Evolutionary conservation across 1,140 invertebrate species (phyloP).

Genomic region (Heliconius hermathena): DNA sequence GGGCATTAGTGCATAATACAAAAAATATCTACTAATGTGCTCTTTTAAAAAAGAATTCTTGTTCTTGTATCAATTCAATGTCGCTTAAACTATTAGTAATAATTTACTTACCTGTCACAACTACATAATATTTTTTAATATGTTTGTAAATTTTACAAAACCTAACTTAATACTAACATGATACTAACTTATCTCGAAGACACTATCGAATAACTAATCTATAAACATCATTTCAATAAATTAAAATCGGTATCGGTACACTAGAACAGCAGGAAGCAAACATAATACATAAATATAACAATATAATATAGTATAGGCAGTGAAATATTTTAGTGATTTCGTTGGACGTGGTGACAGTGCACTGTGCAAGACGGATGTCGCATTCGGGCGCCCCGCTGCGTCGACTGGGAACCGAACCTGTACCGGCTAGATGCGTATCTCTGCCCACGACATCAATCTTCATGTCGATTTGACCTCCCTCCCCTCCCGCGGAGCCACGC

Average conservation of each 20-base stretch:
- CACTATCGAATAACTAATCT: not conserved
- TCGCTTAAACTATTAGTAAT: too few species aligned
- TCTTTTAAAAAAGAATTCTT: too few species aligned
- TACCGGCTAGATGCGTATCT: constrained; percentile 57
- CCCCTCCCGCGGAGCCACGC: constrained; percentile 15
- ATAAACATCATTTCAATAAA: constrained; percentile 5
- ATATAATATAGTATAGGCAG: not conserved
- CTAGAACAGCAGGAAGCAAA: constrained; percentile 25
- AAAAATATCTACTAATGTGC: too few species aligned
- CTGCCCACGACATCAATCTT: constrained; percentile 62
- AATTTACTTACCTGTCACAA: too few species aligned
- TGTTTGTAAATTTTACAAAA: too few species aligned
- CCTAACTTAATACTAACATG: not conserved
- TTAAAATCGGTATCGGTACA: not conserved
- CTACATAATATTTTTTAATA: too few species aligned
- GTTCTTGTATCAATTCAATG: too few species aligned
- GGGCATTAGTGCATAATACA: too few species aligned
- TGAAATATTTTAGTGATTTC: constrained; percentile 29
- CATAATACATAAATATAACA: not conserved
- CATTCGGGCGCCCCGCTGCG: constrained; percentile 48
- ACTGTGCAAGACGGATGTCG: constrained; percentile 46
- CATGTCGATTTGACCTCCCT: constrained; percentile 29
- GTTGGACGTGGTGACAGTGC: constrained; percentile 53
- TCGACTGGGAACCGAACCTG: constrained; percentile 46
- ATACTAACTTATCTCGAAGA: not conserved